Percentiles rank a stretch among this genome's conserved stretches.
phyloP scores from a whole-genome alignment of 2,113 vertebrate species.

The human region DNA sequence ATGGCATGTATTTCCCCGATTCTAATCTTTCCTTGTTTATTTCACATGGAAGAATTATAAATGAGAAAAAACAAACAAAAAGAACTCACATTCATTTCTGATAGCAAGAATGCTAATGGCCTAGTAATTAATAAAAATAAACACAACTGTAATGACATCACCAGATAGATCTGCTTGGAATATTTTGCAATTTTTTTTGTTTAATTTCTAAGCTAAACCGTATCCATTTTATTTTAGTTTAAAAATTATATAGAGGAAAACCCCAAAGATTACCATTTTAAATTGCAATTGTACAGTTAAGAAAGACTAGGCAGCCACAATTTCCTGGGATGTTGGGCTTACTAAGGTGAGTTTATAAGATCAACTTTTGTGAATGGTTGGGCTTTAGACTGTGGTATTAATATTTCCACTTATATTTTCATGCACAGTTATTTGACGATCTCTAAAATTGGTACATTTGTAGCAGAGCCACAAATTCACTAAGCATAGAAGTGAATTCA shows the following conservation, averaged over 20 bases:
- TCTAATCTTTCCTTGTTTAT: not conserved
- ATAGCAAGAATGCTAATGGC: not conserved
- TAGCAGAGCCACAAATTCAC: not conserved
- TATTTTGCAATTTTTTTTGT: not conserved
- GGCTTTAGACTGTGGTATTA: not conserved
- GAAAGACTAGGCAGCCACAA: not conserved
- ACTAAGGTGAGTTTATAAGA: not conserved
- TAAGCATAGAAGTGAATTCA: not conserved
- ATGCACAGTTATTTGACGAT: not conserved
- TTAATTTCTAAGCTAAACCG: not conserved
- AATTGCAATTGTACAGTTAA: not conserved
- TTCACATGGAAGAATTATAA: constrained; percentile 3
- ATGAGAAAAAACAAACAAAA: not conserved
- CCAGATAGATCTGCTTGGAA: not conserved
- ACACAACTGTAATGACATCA: not conserved
- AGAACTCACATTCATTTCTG: not conserved
- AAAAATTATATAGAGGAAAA: not conserved
- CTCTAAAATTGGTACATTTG: not conserved
- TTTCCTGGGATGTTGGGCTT: not conserved
- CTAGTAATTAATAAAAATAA: constrained; percentile 16
- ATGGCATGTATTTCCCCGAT: accelerated
- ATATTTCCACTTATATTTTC: constrained; percentile 26
- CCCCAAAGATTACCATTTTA: not conserved
- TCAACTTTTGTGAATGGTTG: not conserved
- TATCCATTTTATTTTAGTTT: not conserved